phyloP scores from a whole-genome alignment of 1,140 invertebrate species.

The Schmidtea mediterranea region DNA sequence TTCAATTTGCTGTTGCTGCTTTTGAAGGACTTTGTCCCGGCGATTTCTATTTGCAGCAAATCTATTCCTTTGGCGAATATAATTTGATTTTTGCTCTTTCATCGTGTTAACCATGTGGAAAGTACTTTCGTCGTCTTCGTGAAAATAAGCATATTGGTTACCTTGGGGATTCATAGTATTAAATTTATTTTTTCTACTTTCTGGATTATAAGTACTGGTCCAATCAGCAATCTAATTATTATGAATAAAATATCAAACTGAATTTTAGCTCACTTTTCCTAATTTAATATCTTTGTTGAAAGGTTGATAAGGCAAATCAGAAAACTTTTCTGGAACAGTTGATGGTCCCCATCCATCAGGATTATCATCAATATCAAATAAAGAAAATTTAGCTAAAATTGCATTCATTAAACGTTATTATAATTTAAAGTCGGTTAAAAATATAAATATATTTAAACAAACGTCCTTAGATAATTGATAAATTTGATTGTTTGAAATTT shows the following conservation, averaged over 20 bases:
- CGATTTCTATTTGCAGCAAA: too few species aligned
- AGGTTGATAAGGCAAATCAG: slow-evolving; percentile 89
- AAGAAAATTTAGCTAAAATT: slow-evolving; percentile 12
- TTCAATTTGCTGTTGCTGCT: slow-evolving; percentile 23
- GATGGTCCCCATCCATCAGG: slow-evolving; percentile 75
- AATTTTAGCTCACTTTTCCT: too few species aligned
- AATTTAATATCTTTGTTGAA: slow-evolving; percentile 84
- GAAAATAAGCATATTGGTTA: slow-evolving; percentile 80
- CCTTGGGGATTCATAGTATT: slow-evolving; percentile 23
- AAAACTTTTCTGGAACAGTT: slow-evolving; percentile 68
- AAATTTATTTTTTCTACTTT: slow-evolving; percentile 75
- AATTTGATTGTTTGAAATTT: too few species aligned
- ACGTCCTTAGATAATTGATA: too few species aligned
- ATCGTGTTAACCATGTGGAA: slow-evolving; percentile 88
- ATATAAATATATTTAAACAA: too few species aligned
- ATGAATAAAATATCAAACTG: too few species aligned
- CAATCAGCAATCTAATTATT: slow-evolving; percentile 95
- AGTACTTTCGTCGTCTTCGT: slow-evolving; percentile 90
- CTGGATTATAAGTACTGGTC: slow-evolving; percentile 72
- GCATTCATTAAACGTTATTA: too few species aligned
- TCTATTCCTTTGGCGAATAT: neutral
- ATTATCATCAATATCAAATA: slow-evolving; percentile 45
- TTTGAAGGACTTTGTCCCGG: too few species aligned
- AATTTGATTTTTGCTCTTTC: slow-evolving; percentile 18
- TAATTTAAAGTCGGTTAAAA: too few species aligned